Conservation (phyloP, 2,888 invertebrate genomes). For the Proisotoma minuta region DNA sequence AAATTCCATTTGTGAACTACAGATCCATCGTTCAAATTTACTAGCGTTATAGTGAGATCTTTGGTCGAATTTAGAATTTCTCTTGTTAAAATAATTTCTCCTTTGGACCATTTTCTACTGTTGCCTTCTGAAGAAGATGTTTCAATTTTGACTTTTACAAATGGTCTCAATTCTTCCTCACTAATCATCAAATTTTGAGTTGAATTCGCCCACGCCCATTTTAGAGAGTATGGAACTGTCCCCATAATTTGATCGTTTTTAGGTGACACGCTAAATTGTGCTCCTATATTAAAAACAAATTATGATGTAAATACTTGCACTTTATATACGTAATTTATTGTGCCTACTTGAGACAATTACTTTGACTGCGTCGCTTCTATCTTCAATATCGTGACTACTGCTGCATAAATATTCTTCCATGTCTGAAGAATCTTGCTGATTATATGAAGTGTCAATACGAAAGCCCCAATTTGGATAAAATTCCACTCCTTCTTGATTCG, state of each 20-base stretch:
- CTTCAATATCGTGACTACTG: constrained; percentile 26
- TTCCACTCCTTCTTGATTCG: constrained; percentile 13
- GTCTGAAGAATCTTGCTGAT: constrained; percentile 11
- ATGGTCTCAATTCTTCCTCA: too few species aligned
- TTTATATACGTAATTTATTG: too few species aligned
- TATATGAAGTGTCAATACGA: constrained; percentile 22
- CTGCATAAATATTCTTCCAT: constrained; percentile 32
- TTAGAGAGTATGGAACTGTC: not conserved
- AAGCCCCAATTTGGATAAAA: constrained; percentile 34
- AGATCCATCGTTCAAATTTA: too few species aligned
- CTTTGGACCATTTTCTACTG: not conserved
- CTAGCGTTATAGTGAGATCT: too few species aligned
- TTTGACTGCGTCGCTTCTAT: constrained; percentile 24
- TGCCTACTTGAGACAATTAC: too few species aligned
- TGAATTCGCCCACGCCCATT: not conserved
- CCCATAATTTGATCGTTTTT: not conserved
- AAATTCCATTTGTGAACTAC: not conserved
- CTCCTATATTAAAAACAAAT: too few species aligned
- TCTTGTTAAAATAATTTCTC: not conserved
- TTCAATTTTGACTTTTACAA: too few species aligned
- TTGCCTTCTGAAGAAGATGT: too few species aligned
- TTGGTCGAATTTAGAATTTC: too few species aligned
- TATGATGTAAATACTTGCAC: too few species aligned
- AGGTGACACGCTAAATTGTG: not conserved
- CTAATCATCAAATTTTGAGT: not conserved